These are phyloP conservation scores for Panagrolaimus sp. DNA, from an alignment of 1,140 invertebrate species.

Conservation along the genomic window DNA sequence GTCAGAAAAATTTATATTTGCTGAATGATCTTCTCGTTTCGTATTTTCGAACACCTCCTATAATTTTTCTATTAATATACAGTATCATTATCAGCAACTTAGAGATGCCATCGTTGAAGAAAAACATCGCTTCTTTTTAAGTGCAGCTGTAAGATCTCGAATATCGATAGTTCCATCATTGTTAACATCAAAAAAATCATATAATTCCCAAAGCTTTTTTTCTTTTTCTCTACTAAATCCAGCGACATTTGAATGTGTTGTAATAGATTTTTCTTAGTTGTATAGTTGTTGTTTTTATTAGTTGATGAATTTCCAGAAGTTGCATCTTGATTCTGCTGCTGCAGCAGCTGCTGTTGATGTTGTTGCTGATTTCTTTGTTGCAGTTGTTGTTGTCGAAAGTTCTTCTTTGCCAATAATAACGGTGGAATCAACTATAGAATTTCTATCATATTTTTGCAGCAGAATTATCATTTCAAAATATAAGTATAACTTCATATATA, in stretches of 20 bases:
- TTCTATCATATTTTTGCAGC: too few relatives aligned
- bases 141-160: slow-evolving; percentile 75
- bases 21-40: slow-evolving; percentile 68
- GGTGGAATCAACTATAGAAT: too few relatives aligned
- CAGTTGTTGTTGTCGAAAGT: too few relatives aligned
- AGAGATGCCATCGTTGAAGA: slow-evolving; percentile 77
- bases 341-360: too few relatives aligned
- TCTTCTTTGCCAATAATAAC: too few relatives aligned
- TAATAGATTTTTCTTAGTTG: slow-evolving; percentile 49
- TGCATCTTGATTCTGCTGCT: too few relatives aligned
- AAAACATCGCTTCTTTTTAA: slow-evolving; percentile 74
- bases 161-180: slow-evolving; percentile 88
- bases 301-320: too few relatives aligned
- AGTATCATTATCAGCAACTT: slow-evolving; percentile 41
- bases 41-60: slow-evolving; percentile 39
- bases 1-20: slow-evolving; percentile 78
- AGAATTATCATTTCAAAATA: too few relatives aligned
- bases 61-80: slow-evolving; percentile 1
- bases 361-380: too few relatives aligned
- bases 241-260: slow-evolving; percentile 47
- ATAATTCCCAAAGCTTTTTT: slow-evolving; percentile 71
- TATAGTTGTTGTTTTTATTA: too few relatives aligned
- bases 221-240: slow-evolving; percentile 59
- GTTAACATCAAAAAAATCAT: slow-evolving; percentile 79
- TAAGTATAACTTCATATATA: too few relatives aligned